Evolutionary conservation across 2,888 invertebrate genomes (phyloP).

Genomic region (Stictocephala bisonia): DNA sequence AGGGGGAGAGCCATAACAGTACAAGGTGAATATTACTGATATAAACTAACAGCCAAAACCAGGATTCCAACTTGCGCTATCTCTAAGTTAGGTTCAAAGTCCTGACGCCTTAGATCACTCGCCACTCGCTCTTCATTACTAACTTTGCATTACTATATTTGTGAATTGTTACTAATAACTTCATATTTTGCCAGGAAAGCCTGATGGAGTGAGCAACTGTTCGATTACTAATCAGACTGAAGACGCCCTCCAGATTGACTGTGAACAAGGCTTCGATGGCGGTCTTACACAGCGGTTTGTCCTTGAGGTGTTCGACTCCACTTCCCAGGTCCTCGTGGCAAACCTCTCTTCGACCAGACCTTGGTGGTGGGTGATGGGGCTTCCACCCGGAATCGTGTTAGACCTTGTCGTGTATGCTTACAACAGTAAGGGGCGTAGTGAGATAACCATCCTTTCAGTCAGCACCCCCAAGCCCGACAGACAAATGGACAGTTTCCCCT

Average conservation of each 20-base stretch:
- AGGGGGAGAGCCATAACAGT: no score
- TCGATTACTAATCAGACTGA: conserved; percentile 79
- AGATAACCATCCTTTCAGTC: conserved; percentile 73
- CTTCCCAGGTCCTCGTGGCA: conserved; percentile 66
- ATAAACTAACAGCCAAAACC: no score
- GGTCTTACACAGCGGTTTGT: conserved; percentile 79
- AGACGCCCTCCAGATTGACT: conserved; percentile 77
- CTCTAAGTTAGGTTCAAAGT: no score
- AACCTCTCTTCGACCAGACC: conserved; percentile 71
- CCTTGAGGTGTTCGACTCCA: conserved; percentile 74
- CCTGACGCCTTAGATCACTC: no score
- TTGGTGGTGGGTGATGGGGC: conserved; percentile 72
- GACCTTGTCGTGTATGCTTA: conserved; percentile 76
- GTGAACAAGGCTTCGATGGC: conserved; percentile 80
- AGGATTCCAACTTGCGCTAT: no score
- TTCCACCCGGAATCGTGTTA: conserved; percentile 76
- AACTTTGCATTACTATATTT: no score
- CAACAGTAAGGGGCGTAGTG: conserved; percentile 79
- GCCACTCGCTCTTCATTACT: no score
- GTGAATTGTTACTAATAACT: no score
- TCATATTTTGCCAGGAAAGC: conserved; percentile 80
- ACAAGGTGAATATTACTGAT: no score
- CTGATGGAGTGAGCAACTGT: conserved; percentile 79
- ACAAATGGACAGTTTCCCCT: conserved; percentile 46
- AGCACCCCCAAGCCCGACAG: conserved; percentile 76